Base-by-base conservation (phyloP, 2,797 vertebrate species). In the Danio tinwini region DNA sequence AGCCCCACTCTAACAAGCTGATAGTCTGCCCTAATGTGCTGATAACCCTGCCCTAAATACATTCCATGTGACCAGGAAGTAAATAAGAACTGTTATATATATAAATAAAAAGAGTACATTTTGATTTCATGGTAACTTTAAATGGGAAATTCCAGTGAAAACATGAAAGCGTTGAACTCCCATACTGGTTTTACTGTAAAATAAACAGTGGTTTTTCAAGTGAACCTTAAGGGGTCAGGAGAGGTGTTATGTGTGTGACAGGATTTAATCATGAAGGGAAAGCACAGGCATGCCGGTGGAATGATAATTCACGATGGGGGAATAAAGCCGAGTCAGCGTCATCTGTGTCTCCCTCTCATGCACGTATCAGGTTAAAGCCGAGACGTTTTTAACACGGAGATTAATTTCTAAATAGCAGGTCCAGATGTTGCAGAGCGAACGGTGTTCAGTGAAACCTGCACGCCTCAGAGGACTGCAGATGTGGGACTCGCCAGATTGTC, bases 391-490 rank as follows among this genome's bases (percentile, higher is more conserved):
- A 84, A 88, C 76, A 85, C 76, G n/a, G 70, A 81, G 74, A 91
- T 93, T 92, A 85, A 86, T 89, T 87, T 88, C 53, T 85, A 88
- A 92, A 88, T 87, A 88, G 87, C 87, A 87, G 80, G 76, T 81
- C 74, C 55, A 62, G 79, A 61, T 82, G 67, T 56, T 84, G 84
- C 80, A 76, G 49, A 74, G 76, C 80, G 73, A 84, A 83, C 83
- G 16, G 63, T 39, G 75, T 56, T 69, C 47, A 61, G n/a, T 61
- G 53, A 78, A 42, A 61, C 45, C 56, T 16, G 21, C 42, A 78
- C 0, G 12, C 45, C 52, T 80, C 6, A 16, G 53, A 73, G 55
- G 42, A 45, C 44, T 17, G 44, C 56, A 49, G 56, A 62, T 74
- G 55, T 62, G 6, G 21, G 56, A 2, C 42, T 14, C 12, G 6